Conservation (phyloP, 2,888 invertebrate species). For the Macaria liturata region DNA sequence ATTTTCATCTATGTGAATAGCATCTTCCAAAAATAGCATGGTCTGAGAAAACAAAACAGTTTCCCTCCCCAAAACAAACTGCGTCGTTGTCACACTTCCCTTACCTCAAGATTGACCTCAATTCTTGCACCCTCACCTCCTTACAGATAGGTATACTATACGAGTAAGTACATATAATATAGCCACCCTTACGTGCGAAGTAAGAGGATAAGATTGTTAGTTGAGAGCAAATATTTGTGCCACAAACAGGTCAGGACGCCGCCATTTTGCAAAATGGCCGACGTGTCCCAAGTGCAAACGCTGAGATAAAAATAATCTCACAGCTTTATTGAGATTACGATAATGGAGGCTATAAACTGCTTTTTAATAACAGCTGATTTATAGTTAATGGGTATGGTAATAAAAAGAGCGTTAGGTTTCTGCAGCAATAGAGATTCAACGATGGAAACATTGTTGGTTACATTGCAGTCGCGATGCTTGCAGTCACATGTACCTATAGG, state of each 20-base stretch:
- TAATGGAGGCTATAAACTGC: constrained; percentile 42
- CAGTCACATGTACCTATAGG: too few relatives aligned
- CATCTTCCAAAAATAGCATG: too few relatives aligned
- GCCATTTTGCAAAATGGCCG: constrained; percentile 59
- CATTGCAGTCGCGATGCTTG: too few relatives aligned
- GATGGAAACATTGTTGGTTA: too few relatives aligned
- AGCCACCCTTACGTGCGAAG: constrained; percentile 50
- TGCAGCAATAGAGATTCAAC: too few relatives aligned
- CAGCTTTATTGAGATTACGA: constrained; percentile 69
- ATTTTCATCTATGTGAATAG: too few relatives aligned
- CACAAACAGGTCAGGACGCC: constrained; percentile 72
- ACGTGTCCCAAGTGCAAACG: constrained; percentile 61
- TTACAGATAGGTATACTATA: not conserved
- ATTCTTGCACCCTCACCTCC: constrained; percentile 12
- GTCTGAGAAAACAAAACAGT: too few relatives aligned
- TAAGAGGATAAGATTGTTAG: constrained; percentile 77
- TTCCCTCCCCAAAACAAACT: too few relatives aligned
- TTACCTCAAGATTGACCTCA: constrained; percentile 21
- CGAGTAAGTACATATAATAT: constrained; percentile 6
- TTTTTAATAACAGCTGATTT: constrained; percentile 19
- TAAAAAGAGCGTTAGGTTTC: constrained; percentile 3
- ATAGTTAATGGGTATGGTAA: constrained; percentile 13
- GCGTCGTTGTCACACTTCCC: not conserved
- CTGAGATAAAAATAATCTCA: constrained; percentile 77
- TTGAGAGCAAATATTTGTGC: constrained; percentile 72